Base-by-base conservation (phyloP, 2,797 vertebrate genomes). In the Pogonophryne albipinna region DNA sequence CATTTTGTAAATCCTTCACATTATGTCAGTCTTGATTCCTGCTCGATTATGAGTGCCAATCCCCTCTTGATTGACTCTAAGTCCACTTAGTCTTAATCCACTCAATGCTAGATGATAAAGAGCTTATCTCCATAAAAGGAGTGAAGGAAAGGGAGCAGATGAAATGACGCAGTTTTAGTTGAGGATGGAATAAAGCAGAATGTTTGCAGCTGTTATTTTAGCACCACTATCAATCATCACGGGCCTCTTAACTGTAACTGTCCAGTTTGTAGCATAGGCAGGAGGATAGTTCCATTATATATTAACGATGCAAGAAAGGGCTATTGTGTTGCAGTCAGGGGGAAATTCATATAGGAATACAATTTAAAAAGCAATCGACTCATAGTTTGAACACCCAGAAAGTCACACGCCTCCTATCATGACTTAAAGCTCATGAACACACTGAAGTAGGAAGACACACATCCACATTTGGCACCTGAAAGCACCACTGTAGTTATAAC, bases 81-180 rank as follows among this genome's bases (percentile, higher is more conserved):
- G 12, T 23, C 45, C 44, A 3, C 44, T 23, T 15, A 38, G 61
- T 64, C 31, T 14, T 19, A 13, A n/a, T 64, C 46, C 20, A 16
- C 42, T n/a, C 8, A 41, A 57, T 49, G 58, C 23, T 9, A 34
- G 1, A 50, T 42, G 3, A 66, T 55, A 6, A 45, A 55, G 1
- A 14, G 16, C 46, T 27, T 3, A 59, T 59, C 55, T n/a, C 17
- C 3, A 1, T 17, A 13, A 38, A 38, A 34, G 9, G 9, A 68
- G 8, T 7, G 42, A 38, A 42, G 45, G 52, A 66, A 44, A 45
- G 1, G 6, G 34, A 23, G n/a, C 34, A 42, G 56, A 41, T 23
- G 66, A n/a, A 56, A 57, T 47, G n/a, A 70, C 15, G 47, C 20
- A 1, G 68, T 4, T 61, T 52, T 20, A 34, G 45, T 31, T 38